These are phyloP conservation scores for Graptemys geographica DNA, from an alignment of 2,797 vertebrate genomes.

Conservation along the genomic window DNA sequence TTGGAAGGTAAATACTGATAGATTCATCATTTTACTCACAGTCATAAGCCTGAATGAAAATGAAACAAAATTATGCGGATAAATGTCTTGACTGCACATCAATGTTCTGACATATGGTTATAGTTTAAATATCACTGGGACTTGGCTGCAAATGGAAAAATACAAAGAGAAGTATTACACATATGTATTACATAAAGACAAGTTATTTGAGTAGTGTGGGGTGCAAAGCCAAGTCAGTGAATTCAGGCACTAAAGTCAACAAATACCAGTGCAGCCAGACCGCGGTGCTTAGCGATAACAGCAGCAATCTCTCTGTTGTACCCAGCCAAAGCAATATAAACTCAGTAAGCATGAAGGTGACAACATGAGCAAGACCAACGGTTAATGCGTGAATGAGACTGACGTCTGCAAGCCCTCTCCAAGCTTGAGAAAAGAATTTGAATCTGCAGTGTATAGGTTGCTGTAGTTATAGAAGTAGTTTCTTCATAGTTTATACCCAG, in stretches of 20 bases:
- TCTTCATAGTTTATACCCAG: not conserved
- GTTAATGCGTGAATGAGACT: constrained; percentile 47
- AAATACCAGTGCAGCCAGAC: constrained; percentile 57
- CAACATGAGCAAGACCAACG: constrained; percentile 50
- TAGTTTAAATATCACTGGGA: not conserved
- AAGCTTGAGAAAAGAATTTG: constrained; percentile 36
- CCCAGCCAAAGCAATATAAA: constrained; percentile 65
- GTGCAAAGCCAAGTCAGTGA: constrained; percentile 55
- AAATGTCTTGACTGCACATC: not conserved
- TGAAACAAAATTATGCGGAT: constrained; percentile 1
- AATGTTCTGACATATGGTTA: not conserved
- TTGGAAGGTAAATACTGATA: constrained; percentile 66
- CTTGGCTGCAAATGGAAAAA: constrained; percentile 10
- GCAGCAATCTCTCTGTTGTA: constrained; percentile 48
- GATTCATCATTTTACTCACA: constrained; percentile 36
- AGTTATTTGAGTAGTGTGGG: constrained; percentile 1
- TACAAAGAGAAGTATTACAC: not conserved
- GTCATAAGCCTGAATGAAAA: constrained; percentile 28
- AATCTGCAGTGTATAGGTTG: not conserved
- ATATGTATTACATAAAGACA: constrained; percentile 12
- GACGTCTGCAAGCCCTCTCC: not conserved
- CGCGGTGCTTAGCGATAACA: constrained; percentile 60
- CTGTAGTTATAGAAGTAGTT: not conserved
- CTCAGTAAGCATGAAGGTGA: constrained; percentile 65
- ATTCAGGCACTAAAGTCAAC: constrained; percentile 65